Conservation (phyloP, 53 echinoderm and acorn worm species). For the Zoroaster sp. region DNA sequence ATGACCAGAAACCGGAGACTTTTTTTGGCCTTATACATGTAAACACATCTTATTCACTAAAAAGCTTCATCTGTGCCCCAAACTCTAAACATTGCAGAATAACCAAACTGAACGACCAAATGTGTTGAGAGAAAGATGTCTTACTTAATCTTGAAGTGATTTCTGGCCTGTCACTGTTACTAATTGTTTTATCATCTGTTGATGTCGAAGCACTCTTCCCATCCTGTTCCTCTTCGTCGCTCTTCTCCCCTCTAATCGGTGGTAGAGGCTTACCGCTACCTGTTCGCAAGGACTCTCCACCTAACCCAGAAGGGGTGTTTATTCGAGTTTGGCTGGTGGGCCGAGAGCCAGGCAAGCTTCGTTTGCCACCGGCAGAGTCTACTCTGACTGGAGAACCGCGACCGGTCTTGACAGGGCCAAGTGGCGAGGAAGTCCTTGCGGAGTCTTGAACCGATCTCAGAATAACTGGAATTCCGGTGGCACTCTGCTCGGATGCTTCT, state of each 20-base stretch:
- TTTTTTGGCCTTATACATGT: too few relatives aligned
- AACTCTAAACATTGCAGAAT: neutral
- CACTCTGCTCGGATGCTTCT: slow-evolving; percentile 65
- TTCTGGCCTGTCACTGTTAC: slow-evolving; percentile 10
- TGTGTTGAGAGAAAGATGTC: neutral
- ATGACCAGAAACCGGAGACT: too few relatives aligned
- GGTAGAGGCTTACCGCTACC: slow-evolving; percentile 94
- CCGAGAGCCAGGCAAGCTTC: neutral
- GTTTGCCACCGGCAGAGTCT: neutral
- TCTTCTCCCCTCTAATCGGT: slow-evolving; percentile 73
- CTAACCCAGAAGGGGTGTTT: slow-evolving; percentile 11
- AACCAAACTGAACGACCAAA: too few relatives aligned
- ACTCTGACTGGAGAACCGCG: slow-evolving; percentile 12
- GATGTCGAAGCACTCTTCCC: slow-evolving; percentile 5
- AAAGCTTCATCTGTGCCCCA: neutral
- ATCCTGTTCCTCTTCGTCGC: slow-evolving; percentile 18
- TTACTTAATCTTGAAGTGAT: slow-evolving; percentile 49
- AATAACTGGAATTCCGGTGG: slow-evolving; percentile 13
- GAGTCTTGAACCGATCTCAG: slow-evolving; percentile 33
- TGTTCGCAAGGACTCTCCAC: slow-evolving; percentile 70
- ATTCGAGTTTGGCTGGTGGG: slow-evolving; percentile 14
- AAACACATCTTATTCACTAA: too few relatives aligned
- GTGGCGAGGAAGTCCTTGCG: slow-evolving; percentile 62
- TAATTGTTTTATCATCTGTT: slow-evolving; percentile 22
- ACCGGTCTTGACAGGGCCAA: slow-evolving; percentile 69